A percentile compares a stretch with the other conserved stretches of the same genome.
These are phyloP conservation scores for Clarias platycephalus DNA, from an alignment of 2,797 vertebrate genomes.

Conservation along the genomic window DNA sequence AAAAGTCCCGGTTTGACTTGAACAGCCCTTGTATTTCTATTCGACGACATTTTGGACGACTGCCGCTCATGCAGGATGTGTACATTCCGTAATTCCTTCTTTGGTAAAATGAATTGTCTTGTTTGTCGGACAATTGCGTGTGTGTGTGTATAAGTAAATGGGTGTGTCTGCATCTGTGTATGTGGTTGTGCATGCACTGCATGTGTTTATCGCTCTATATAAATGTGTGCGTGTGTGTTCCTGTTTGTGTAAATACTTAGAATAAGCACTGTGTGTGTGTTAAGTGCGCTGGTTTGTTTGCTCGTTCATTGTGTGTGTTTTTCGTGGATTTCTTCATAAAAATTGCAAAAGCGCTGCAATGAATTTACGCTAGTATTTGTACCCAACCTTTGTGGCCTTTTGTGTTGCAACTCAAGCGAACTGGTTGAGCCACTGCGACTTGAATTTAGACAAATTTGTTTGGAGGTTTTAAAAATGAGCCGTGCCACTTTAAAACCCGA, in stretches of 20 bases:
- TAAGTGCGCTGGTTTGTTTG: neutral
- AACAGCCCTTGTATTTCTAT: neutral
- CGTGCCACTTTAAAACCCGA: neutral
- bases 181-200: neutral
- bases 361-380: neutral
- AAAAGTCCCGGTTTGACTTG: too few species aligned
- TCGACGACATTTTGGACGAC: neutral
- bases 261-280: neutral
- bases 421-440: neutral
- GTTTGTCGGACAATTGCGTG: too few species aligned
- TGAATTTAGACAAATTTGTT: neutral
- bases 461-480: neutral
- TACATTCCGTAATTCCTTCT: neutral
- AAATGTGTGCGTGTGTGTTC: neutral
- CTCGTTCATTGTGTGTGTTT: neutral
- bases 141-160: neutral
- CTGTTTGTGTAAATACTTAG: neutral
- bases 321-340: neutral
- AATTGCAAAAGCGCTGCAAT: neutral
- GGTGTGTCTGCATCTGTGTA: neutral
- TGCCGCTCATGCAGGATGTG: neutral
- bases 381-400: conserved; percentile 1
- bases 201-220: neutral
- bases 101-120: neutral
- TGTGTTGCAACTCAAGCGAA: conserved; percentile 15